Conservation (phyloP, 2,797 vertebrate genomes). For the Neopelma chrysocephalum region DNA sequence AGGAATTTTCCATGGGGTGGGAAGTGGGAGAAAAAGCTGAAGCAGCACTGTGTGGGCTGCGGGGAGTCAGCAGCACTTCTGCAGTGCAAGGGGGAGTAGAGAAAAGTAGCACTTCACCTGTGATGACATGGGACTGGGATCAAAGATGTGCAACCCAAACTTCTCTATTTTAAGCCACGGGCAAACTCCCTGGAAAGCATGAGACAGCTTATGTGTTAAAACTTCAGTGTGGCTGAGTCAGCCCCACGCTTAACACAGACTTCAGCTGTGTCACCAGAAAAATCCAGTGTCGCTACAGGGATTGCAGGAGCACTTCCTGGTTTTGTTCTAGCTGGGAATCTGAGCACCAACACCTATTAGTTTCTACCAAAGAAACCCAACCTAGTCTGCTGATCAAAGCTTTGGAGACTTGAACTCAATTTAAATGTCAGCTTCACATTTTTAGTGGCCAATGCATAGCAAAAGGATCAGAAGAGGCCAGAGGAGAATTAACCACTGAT, state of each 20-base stretch:
- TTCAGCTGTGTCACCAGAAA: neutral
- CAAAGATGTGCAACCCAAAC: neutral
- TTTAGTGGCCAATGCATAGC: neutral
- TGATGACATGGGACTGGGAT: neutral
- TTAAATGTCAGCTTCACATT: neutral
- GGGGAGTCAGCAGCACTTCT: neutral
- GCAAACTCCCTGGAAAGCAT: neutral
- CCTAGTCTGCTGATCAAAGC: neutral
- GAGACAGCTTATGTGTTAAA: neutral
- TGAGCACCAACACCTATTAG: neutral
- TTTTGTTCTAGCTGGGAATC: neutral
- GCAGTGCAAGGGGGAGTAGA: neutral
- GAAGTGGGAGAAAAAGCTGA: neutral
- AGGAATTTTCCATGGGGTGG: neutral
- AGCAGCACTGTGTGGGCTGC: neutral
- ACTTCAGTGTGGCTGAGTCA: neutral
- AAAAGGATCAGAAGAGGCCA: neutral
- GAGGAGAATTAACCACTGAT: constrained; percentile 10
- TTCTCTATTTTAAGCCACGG: neutral
- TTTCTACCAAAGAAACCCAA: neutral
- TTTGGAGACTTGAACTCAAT: neutral
- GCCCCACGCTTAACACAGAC: neutral
- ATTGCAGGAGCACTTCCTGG: neutral
- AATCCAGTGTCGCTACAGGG: neutral
- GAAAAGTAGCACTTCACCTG: neutral